Percentiles rank a stretch among this genome's conserved stretches.
Conservation (phyloP, 1,140 invertebrate genomes). For the Nasonia vitripennis region DNA sequence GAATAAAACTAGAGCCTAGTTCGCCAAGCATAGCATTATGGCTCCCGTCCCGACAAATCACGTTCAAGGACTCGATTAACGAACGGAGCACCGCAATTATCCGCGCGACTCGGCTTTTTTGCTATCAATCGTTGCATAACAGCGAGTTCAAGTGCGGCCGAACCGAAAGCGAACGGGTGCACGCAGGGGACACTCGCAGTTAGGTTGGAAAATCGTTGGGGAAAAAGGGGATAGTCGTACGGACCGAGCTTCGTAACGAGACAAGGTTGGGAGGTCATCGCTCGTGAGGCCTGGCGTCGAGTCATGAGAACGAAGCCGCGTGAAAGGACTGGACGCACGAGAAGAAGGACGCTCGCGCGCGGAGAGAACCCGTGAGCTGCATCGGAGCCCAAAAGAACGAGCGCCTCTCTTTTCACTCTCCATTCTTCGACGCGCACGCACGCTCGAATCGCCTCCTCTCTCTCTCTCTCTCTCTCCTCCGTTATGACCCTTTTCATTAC, state of each 20-base stretch:
- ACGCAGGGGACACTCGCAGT: no score
- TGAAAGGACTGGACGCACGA: constrained; percentile 41
- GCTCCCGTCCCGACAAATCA: no score
- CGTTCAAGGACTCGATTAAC: neutral
- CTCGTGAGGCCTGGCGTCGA: constrained; percentile 29
- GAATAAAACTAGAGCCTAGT: no score
- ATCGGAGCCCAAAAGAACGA: constrained; percentile 51
- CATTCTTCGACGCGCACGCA: neutral
- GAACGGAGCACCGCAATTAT: neutral
- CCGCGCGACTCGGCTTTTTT: neutral
- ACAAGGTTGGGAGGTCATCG: constrained; percentile 64
- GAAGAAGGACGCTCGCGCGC: constrained; percentile 29
- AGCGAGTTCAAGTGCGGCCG: neutral
- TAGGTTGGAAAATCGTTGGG: neutral
- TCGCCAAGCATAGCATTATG: no score
- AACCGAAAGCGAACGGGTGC: no score
- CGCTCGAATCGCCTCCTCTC: constrained; percentile 6
- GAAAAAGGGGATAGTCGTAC: neutral
- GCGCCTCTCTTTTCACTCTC: constrained; percentile 21
- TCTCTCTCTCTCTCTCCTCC: constrained; percentile 1
- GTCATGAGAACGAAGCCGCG: constrained; percentile 25
- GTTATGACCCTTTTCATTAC: constrained; percentile 32
- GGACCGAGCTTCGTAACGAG: constrained; percentile 57
- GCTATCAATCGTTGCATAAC: no score
- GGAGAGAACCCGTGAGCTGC: constrained; percentile 51